A percentile compares a stretch with the other conserved stretches of the same genome.
phyloP scores from a whole-genome alignment of 2,797 vertebrate genomes.

The Microtus agrestis region DNA sequence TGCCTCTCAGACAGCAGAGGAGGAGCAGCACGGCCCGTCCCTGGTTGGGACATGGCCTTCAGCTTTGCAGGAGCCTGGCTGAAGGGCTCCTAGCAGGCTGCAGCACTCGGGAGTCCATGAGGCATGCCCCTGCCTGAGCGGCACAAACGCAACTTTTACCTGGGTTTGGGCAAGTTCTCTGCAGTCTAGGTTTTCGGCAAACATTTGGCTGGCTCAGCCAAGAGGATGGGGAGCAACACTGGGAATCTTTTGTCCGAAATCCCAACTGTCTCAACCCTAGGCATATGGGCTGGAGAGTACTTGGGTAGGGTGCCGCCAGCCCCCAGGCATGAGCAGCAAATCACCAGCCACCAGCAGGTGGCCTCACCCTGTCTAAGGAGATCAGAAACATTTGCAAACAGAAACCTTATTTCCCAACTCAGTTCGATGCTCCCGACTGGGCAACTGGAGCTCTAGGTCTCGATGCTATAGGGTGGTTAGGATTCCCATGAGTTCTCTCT shows the following conservation, averaged over 20 bases:
- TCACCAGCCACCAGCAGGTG: background rate
- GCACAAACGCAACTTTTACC: conserved; percentile 40
- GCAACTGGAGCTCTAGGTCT: background rate
- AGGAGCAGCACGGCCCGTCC: background rate
- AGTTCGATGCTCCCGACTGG: background rate
- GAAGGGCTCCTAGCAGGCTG: background rate
- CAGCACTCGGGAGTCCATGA: background rate
- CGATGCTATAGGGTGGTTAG: background rate
- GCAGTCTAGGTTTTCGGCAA: conserved; percentile 46
- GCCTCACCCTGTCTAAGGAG: background rate
- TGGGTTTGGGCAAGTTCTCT: conserved; percentile 14
- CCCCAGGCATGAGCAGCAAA: background rate
- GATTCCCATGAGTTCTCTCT: background rate
- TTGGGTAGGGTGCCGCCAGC: background rate
- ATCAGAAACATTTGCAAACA: background rate
- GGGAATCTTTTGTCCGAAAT: background rate
- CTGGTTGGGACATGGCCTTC: rapidly evolving
- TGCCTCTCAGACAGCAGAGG: background rate
- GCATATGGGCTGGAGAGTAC: background rate
- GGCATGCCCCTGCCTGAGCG: conserved; percentile 23
- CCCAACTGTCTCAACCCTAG: background rate
- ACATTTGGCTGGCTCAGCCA: conserved; percentile 41
- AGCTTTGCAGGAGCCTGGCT: background rate
- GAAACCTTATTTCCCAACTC: background rate
- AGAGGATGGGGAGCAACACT: background rate